phyloP scores from a whole-genome alignment of 2,888 invertebrate genomes.

The Ischnura elegans region DNA sequence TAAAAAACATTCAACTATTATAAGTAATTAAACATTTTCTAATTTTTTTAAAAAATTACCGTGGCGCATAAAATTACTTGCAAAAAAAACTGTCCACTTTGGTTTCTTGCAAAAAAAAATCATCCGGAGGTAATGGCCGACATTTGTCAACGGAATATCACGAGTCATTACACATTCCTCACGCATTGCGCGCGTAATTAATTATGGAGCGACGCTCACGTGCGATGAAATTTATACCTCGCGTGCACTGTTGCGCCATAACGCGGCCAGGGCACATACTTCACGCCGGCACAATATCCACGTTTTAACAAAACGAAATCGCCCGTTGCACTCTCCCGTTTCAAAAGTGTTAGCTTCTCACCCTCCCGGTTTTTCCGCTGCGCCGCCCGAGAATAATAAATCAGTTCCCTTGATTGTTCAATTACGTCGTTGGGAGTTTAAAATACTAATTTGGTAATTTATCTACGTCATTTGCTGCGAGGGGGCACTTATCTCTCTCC shows the following conservation, averaged over 20 bases:
- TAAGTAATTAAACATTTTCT: too few species aligned
- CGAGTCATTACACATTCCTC: constrained; percentile 29
- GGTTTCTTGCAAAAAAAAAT: neutral
- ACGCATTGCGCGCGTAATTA: constrained; percentile 27
- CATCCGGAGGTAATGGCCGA: neutral
- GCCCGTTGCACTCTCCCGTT: neutral
- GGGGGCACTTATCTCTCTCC: neutral
- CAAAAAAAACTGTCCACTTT: neutral
- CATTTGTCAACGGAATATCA: neutral
- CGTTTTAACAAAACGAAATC: neutral
- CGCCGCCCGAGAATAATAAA: neutral
- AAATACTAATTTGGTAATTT: constrained; percentile 14
- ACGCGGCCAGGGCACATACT: neutral
- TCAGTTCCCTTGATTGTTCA: constrained; percentile 1
- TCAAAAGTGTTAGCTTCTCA: neutral
- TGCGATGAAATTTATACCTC: neutral
- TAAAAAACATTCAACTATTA: too few species aligned
- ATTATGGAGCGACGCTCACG: constrained; percentile 18
- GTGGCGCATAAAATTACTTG: neutral
- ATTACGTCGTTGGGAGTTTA: constrained; percentile 13
- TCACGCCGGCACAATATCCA: neutral
- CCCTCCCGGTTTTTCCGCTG: neutral
- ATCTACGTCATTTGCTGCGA: neutral
- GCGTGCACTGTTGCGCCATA: neutral
- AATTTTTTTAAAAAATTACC: too few species aligned